Conservation (phyloP, 2,113 vertebrate genomes). For the Egretta garzetta region DNA sequence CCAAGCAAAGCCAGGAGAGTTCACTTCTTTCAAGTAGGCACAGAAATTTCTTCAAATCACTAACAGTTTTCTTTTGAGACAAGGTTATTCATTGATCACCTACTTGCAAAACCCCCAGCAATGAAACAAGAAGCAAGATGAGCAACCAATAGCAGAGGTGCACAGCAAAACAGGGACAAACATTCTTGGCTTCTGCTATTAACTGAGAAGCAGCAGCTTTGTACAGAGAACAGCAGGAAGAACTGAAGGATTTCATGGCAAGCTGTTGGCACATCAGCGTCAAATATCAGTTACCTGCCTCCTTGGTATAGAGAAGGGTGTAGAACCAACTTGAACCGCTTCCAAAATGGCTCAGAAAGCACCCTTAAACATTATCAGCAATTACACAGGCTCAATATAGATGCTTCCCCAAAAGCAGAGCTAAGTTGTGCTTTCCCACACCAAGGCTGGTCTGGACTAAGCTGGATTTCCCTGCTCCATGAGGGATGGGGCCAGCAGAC, state of each 20-base stretch:
- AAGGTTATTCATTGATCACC: neutral
- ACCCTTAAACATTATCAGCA: neutral
- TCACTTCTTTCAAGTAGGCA: neutral
- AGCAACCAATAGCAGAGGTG: neutral
- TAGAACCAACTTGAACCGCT: neutral
- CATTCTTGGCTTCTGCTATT: fast-evolving
- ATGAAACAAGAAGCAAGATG: neutral
- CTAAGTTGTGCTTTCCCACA: neutral
- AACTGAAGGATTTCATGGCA: neutral
- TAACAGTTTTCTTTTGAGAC: neutral
- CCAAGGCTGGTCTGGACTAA: neutral
- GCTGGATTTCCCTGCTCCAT: neutral
- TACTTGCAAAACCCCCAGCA: neutral
- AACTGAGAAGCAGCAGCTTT: neutral
- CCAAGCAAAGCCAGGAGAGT: neutral
- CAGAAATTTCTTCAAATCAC: neutral
- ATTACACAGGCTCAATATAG: fast-evolving
- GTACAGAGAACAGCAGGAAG: neutral
- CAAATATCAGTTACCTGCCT: neutral
- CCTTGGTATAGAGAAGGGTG: neutral
- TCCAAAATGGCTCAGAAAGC: neutral
- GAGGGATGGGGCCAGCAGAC: neutral
- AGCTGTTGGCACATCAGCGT: neutral
- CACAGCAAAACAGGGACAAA: neutral
- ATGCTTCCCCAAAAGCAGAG: neutral